phyloP scores from a whole-genome alignment of 2,888 invertebrate genomes.

The Drosophila hamatofila region DNA sequence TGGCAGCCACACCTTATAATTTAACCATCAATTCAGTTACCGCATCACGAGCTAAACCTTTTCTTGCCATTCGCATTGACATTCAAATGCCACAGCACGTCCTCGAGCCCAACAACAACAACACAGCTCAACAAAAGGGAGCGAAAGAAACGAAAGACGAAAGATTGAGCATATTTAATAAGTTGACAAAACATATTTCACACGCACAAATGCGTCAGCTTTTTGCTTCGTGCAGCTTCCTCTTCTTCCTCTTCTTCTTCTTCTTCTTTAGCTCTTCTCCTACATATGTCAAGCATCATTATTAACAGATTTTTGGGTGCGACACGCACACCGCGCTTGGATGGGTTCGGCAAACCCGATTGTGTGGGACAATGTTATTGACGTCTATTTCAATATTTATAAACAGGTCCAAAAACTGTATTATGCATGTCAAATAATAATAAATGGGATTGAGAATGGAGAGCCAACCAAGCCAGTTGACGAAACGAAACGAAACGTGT shows the following conservation, averaged over 20 bases:
- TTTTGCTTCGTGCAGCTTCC: conserved; percentile 47
- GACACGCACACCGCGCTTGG: conserved; percentile 58
- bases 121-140: too few relatives aligned
- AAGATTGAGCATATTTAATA: conserved; percentile 77
- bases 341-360: conserved; percentile 23
- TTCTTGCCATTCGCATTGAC: conserved; percentile 26
- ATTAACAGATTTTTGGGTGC: conserved; percentile 75
- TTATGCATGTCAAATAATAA: conserved; percentile 39
- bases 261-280: too few relatives aligned
- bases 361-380: conserved; percentile 75
- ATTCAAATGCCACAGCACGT: conserved; percentile 66
- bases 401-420: conserved; percentile 45
- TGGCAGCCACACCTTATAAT: conserved; percentile 48
- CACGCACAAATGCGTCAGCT: conserved; percentile 75
- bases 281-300: conserved; percentile 78
- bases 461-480: neutral
- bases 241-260: too few relatives aligned
- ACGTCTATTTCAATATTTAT: conserved; percentile 81
- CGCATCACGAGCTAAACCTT: conserved; percentile 13
- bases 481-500: conserved; percentile 34
- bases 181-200: conserved; percentile 81
- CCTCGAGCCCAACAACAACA: conserved; percentile 21
- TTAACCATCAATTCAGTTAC: conserved; percentile 47
- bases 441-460: neutral
- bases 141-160: conserved; percentile 18